A percentile compares a stretch with the other conserved stretches of the same genome.
Evolutionary conservation across 1,140 invertebrate genomes (phyloP).

Genomic region (Lordiphosa mommai): DNA sequence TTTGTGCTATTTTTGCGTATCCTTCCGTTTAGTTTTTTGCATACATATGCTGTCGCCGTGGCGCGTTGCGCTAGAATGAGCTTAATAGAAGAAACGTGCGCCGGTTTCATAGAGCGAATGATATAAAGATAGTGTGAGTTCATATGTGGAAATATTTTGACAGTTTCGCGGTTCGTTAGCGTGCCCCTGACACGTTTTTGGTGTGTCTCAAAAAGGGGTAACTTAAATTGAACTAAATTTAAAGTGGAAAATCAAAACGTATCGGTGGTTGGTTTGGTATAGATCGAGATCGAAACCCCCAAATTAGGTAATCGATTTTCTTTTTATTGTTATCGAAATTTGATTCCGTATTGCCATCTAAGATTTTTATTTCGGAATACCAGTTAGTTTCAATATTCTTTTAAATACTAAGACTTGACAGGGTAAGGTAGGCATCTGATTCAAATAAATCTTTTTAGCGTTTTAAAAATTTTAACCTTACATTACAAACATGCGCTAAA

Average conservation of each 20-base stretch:
- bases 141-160: conserved; percentile 72
- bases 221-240: not conserved
- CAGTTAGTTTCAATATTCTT: too few relatives aligned
- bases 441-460: too few relatives aligned
- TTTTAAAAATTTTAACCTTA: too few relatives aligned
- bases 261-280: too few relatives aligned
- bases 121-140: conserved; percentile 10
- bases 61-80: conserved; percentile 46
- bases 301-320: too few relatives aligned
- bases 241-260: not conserved
- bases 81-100: conserved; percentile 46
- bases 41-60: conserved; percentile 27
- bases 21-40: conserved; percentile 67
- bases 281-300: too few relatives aligned
- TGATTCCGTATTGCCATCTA: too few relatives aligned
- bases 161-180: conserved; percentile 74
- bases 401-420: too few relatives aligned
- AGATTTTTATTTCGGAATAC: too few relatives aligned
- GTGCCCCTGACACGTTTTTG: conserved; percentile 14
- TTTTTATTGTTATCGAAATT: too few relatives aligned
- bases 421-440: too few relatives aligned
- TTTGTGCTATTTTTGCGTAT: conserved; percentile 50
- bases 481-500: too few relatives aligned
- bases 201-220: not conserved
- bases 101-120: conserved; percentile 4